Evolutionary conservation across 2,888 invertebrate species (phyloP), one percentile per base, ranked within the genome.

Genomic region (Pyrocoelia pectoralis): DNA sequence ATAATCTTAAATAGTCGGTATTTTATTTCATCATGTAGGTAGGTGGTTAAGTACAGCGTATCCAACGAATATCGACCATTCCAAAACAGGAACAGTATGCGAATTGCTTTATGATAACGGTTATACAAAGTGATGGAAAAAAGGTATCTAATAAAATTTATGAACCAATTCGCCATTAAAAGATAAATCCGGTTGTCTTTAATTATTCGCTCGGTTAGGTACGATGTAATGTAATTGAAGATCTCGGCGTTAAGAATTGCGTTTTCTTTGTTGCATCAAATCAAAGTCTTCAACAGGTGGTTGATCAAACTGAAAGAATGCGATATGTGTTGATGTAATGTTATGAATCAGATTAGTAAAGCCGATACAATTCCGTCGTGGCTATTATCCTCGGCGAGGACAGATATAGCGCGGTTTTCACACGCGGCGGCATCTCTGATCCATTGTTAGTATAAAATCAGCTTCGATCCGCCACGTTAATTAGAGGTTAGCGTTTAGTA

Each of bases 401-500:
- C 65, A 65, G 65, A 65, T 61, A 61, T 65, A 41, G 65, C 61
- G 65, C 52, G 61, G 61, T 61, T 56, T 66, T 61, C 66, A 62
- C 66, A 66, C 62, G 65, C 65, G 66, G 61, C 59, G 65, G 65
- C 62, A 48, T 61, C 62, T 66, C 59, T 59, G 66, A 62, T 66
- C 59, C 66, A 66, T 66, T 66, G 66, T 66, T 66, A 62, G 59
- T 62, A 62, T 58, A 62, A 62, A 66, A 62, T 66, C 59, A 66
- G 57, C 59, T 61, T 38, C 62, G 59, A 66, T 62, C 66, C 62
- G 66, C 56, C 62, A 62, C 66, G 61, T 66, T 66, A 66, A 66
- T 66, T 66, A 66, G 53, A 66, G 66, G 62, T 58, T 59, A 59
- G 65, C 53, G 59, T 66, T 66, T 66, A 66, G 59, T 62, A 56